These are phyloP conservation scores for Formica aserva DNA, from an alignment of 2,888 invertebrate genomes.

Conservation along the genomic window DNA sequence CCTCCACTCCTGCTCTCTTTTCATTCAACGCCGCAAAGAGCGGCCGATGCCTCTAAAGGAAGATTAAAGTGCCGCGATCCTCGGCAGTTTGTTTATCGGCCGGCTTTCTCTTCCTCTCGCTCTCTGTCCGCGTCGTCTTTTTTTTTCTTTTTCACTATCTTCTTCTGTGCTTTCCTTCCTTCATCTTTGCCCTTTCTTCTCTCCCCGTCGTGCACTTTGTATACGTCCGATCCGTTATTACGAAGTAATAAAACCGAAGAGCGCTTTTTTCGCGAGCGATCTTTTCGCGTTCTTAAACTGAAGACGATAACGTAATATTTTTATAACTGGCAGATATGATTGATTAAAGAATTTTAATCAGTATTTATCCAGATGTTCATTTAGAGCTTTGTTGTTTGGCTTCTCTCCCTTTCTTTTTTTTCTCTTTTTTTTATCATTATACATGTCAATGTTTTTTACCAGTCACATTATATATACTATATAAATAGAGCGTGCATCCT, in stretches of 20 bases:
- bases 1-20: conserved; percentile 61
- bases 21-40: conserved; percentile 75
- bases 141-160: conserved; percentile 44
- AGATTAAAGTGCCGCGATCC: conserved; percentile 83
- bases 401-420: neutral
- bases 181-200: neutral
- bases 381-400: neutral
- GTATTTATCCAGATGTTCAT: neutral
- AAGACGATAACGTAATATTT: neutral
- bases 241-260: neutral
- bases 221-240: conserved; percentile 6
- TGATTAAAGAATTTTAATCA: neutral
- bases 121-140: conserved; percentile 52
- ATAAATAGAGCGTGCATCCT: neutral
- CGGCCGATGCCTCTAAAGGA: conserved; percentile 79
- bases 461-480: neutral
- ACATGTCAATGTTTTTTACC: neutral
- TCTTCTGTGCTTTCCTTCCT: conserved; percentile 24
- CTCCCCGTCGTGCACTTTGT: neutral
- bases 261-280: neutral
- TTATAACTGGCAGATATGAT: neutral
- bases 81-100: conserved; percentile 82
- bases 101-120: conserved; percentile 67
- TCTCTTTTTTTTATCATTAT: neutral
- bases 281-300: neutral